Evolutionary conservation across 2,888 invertebrate genomes (phyloP).

Genomic region (Pristionchus maxplancki): DNA sequence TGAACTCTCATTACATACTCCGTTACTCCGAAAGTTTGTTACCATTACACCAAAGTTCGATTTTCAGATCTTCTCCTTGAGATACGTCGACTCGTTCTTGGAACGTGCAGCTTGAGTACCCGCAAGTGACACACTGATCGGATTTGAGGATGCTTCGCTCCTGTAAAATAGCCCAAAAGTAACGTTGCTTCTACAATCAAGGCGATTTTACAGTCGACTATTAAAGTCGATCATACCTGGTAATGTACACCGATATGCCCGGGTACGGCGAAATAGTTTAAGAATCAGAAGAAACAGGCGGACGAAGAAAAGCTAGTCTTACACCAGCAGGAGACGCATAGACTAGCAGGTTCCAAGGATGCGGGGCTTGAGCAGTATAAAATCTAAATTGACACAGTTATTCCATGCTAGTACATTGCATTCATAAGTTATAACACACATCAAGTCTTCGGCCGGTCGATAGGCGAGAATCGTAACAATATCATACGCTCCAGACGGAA

Average conservation of each 20-base stretch:
- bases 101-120: background rate
- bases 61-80: background rate
- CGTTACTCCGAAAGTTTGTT: no score
- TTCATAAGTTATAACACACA: background rate
- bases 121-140: background rate
- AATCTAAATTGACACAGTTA: no score
- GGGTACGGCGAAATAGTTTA: no score
- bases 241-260: no score
- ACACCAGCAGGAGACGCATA: background rate
- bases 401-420: no score
- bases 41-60: background rate
- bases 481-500: slow-evolving; percentile 4
- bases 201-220: no score
- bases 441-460: background rate
- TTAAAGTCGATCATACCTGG: no score
- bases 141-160: background rate
- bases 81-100: background rate
- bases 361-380: background rate
- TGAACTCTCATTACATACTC: no score
- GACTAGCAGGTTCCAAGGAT: background rate
- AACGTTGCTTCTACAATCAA: no score
- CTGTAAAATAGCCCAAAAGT: no score
- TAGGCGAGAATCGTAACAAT: background rate
- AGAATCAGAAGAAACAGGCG: no score
- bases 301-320: no score